These are phyloP conservation scores for Scopus umbretta DNA, from an alignment of 2,113 vertebrate genomes.

Conservation along the genomic window DNA sequence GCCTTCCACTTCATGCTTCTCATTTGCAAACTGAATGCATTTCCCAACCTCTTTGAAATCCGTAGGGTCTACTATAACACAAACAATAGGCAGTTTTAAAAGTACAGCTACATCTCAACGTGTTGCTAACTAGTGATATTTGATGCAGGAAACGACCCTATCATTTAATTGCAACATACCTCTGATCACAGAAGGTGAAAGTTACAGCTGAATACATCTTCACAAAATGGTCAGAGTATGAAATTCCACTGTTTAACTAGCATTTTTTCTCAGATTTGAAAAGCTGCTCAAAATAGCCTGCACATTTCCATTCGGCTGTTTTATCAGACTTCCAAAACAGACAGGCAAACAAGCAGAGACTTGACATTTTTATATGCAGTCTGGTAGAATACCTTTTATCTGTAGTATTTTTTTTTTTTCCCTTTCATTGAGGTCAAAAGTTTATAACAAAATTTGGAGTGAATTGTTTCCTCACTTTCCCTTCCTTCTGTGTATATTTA, in stretches of 20 bases:
- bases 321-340: neutral
- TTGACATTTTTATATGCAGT: neutral
- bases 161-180: neutral
- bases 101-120: neutral
- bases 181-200: neutral
- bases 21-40: neutral
- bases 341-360: neutral
- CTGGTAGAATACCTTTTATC: neutral
- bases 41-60: neutral
- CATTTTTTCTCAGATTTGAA: neutral
- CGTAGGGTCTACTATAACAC: neutral
- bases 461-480: neutral
- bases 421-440: neutral
- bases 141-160: neutral
- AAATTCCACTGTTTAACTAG: neutral
- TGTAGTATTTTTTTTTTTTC: neutral
- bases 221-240: neutral
- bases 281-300: neutral
- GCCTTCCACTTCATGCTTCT: neutral
- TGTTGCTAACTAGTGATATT: neutral
- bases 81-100: neutral
- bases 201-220: neutral
- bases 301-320: neutral
- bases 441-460: neutral
- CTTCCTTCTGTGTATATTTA: neutral